phyloP scores from a whole-genome alignment of 2,797 vertebrate genomes.

The Erithacus rubecula region DNA sequence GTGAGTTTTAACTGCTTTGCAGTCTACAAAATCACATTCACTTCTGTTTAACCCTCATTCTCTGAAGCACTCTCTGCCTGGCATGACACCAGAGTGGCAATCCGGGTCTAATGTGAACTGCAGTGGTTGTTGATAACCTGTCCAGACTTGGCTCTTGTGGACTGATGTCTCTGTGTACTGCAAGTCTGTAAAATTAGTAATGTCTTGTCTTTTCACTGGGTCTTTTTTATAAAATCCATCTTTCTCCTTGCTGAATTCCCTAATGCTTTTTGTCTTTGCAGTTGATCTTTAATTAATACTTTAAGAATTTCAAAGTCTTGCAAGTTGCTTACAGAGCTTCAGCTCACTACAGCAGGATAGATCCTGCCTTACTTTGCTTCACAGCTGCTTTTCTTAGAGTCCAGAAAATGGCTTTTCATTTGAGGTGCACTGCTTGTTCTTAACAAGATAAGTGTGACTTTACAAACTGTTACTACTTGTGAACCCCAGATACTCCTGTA shows the following conservation, averaged over 20 bases:
- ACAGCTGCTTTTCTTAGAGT: neutral
- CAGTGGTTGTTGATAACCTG: neutral
- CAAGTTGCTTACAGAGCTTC: neutral
- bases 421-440: neutral
- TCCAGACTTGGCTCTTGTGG: neutral
- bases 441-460: neutral
- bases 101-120: neutral
- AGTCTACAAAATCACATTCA: neutral
- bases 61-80: neutral
- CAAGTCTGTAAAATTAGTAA: neutral
- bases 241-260: neutral
- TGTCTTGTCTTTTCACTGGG: neutral
- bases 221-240: neutral
- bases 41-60: neutral
- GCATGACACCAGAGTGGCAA: neutral
- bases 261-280: neutral
- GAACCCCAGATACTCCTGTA: neutral
- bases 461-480: neutral
- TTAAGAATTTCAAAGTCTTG: neutral
- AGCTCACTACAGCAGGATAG: neutral
- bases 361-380: neutral
- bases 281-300: neutral
- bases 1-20: neutral
- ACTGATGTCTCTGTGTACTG: neutral
- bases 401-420: neutral